Conservation (phyloP, 2,888 invertebrate genomes). For the Apodemia duryi region DNA sequence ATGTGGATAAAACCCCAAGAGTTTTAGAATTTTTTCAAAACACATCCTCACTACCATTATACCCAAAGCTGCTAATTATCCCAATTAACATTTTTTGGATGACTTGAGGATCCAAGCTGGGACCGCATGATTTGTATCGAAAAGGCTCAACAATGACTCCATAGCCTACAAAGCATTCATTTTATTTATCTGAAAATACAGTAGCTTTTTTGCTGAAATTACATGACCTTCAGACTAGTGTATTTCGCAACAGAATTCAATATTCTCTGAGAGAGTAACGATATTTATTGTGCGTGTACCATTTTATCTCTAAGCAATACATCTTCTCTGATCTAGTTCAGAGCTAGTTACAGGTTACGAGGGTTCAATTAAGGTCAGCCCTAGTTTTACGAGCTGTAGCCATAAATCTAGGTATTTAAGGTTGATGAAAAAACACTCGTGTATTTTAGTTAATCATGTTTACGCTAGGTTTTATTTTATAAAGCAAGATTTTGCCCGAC, state of each 20-base stretch:
- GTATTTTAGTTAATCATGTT: neutral
- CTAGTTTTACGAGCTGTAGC: conserved; percentile 27
- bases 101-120: too few relatives aligned
- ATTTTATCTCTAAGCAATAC: conserved; percentile 17
- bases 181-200: too few relatives aligned
- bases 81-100: too few relatives aligned
- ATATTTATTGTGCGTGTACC: conserved; percentile 7
- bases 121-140: too few relatives aligned
- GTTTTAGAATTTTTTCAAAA: too few relatives aligned
- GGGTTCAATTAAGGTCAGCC: conserved; percentile 24
- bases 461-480: too few relatives aligned
- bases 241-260: neutral
- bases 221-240: neutral
- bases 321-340: conserved; percentile 18
- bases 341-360: conserved; percentile 17
- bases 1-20: too few relatives aligned
- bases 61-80: too few relatives aligned
- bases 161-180: too few relatives aligned
- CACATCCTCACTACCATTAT: too few relatives aligned
- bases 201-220: neutral
- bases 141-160: too few relatives aligned
- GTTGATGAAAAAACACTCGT: neutral
- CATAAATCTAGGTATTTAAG: conserved; percentile 2
- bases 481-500: too few relatives aligned
- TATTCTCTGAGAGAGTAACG: neutral